Evolutionary conservation across 2,888 invertebrate genomes (phyloP), one percentile per base, ranked within the genome.

Genomic region (Drosophila yooni): DNA sequence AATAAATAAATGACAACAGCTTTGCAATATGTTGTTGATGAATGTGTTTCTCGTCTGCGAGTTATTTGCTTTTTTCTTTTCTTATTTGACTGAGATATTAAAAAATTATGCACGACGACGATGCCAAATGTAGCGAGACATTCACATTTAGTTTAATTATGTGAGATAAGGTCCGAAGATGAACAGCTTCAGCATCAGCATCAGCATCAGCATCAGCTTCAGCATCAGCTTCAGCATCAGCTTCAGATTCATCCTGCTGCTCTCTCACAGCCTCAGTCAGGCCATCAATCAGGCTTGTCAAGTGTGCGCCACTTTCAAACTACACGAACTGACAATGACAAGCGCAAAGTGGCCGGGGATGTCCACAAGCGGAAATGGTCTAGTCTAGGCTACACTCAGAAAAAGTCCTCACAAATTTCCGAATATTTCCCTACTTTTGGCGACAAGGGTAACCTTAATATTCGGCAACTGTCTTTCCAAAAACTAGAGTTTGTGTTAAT

Each of bases 271-370:
- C 25, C 46, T 15, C 46, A 25, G 53, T 46, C 60, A 74, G 54
- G 77, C 84, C 89, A 84, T 84, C 83, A 84, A 84, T 84, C 84
- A 89, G 74, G 76, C 70, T 73, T 88, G 90, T 88, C 90, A 84
- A 84, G 88, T 74, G 76, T 67, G 76, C 79, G 72, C 89, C 84
- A 89, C 84, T 83, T 87, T 76, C 74, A 68, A 89, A 88, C 89
- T 84, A 89, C 89, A 78, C 72, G 68, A 83, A 75, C 84, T 84
- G 88, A 84, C 79, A 87, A 89, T 89, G 89, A 89, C 84, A 89
- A 79, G 83, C 74, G 70, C 53, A 71, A 82, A 83, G 82, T 87
- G 67, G 82, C 70, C 57, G 70, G 61, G 46, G 66, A 25, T 34
- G 52, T 71, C n/a, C 11, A 40, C 29, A 33, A 48, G 25, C 18